Evolutionary conservation across 1,140 invertebrate genomes (phyloP).

Genomic region (Euura saliciscinereae): DNA sequence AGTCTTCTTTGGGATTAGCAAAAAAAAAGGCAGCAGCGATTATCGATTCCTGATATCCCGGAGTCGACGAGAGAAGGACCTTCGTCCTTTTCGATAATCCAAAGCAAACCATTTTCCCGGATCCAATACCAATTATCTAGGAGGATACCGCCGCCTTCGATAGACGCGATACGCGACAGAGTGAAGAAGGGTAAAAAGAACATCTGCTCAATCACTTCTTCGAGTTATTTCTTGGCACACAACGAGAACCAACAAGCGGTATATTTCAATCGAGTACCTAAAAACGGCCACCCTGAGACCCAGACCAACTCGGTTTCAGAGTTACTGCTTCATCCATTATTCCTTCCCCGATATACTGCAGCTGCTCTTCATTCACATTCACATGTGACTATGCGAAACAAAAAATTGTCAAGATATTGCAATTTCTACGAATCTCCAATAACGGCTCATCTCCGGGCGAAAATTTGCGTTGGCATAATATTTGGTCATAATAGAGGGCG

Average conservation of each 20-base stretch:
- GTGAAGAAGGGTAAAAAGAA: no score
- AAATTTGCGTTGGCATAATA: no score
- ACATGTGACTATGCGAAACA: no score
- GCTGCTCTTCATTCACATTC: no score
- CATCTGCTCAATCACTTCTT: no score
- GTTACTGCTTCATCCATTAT: no score
- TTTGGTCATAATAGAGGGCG: no score
- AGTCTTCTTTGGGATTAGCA: neutral
- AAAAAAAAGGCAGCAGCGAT: neutral
- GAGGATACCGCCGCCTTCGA: neutral
- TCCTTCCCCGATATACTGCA: no score
- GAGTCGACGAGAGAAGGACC: neutral
- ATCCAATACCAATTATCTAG: neutral
- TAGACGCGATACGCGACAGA: neutral
- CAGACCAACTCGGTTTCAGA: neutral
- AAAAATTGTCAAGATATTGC: no score
- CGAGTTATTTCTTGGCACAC: neutral
- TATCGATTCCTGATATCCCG: neutral
- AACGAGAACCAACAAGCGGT: neutral
- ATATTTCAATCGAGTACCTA: neutral
- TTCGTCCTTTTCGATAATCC: no score
- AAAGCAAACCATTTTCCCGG: neutral
- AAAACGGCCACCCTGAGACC: neutral
- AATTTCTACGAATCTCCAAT: no score
- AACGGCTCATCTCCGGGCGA: no score